A percentile compares a stretch with the other conserved stretches of the same genome.
phyloP scores from a whole-genome alignment of 2,113 vertebrate genomes.

The Nasalis larvatus region DNA sequence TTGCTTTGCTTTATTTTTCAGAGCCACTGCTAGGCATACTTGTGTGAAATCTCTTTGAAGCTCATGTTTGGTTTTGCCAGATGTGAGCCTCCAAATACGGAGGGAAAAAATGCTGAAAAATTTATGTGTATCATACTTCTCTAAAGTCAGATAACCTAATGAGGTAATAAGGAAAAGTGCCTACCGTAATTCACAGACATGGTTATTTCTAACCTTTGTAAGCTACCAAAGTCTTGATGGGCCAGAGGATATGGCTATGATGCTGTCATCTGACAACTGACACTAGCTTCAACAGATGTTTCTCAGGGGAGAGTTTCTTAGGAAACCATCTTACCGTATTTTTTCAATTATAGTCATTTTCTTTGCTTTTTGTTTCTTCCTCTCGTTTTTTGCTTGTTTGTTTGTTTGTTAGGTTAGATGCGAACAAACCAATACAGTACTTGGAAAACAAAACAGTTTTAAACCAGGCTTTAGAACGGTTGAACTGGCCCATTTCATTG shows the following conservation, averaged over 20 bases:
- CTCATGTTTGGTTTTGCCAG: not conserved
- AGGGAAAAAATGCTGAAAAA: not conserved
- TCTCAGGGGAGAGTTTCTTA: not conserved
- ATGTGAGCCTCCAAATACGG: not conserved
- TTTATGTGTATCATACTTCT: not conserved
- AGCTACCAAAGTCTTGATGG: not conserved
- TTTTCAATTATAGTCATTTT: not conserved
- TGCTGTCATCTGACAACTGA: not conserved
- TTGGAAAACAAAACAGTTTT: conserved; percentile 83
- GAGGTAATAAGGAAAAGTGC: not conserved
- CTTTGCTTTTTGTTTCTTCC: not conserved
- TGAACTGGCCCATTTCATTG: conserved; percentile 85
- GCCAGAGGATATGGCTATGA: not conserved
- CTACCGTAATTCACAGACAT: not conserved
- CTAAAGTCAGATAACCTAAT: not conserved
- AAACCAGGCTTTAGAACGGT: conserved; percentile 82
- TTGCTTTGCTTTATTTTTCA: not conserved
- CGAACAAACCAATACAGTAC: conserved; percentile 83
- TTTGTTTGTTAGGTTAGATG: conserved; percentile 80
- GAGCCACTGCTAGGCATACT: not conserved
- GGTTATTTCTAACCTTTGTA: not conserved
- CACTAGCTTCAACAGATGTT: not conserved
- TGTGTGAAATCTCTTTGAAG: not conserved
- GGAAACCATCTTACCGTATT: not conserved
- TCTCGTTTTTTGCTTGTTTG: not conserved